phyloP scores from a whole-genome alignment of 1,140 invertebrate genomes.

The Drosophila guanche region DNA sequence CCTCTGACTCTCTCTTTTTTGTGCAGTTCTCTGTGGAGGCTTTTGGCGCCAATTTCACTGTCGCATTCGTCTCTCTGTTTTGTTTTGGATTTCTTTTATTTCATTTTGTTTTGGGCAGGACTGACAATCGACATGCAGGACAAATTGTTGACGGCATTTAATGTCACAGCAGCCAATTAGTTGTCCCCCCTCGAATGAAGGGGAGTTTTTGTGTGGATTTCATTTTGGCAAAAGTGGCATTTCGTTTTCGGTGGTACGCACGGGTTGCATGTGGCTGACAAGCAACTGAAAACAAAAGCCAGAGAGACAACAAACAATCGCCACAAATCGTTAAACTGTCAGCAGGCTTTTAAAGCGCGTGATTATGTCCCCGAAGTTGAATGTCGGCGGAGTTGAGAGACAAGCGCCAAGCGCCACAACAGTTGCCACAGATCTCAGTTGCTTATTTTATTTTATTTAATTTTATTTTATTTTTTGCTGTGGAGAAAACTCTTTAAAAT shows the following conservation, averaged over 20 bases:
- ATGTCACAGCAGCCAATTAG: conserved; percentile 82
- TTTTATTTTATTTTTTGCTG: too few relatives aligned
- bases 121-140: conserved; percentile 79
- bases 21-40: conserved; percentile 33
- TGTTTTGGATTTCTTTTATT: too few relatives aligned
- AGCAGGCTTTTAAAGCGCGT: conserved; percentile 77
- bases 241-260: conserved; percentile 59
- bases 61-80: conserved; percentile 4
- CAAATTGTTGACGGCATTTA: conserved; percentile 81
- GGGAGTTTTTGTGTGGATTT: conserved; percentile 23
- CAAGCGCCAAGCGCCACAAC: conserved; percentile 40
- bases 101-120: conserved; percentile 26
- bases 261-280: conserved; percentile 66
- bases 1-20: conserved; percentile 20
- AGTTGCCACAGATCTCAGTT: conserved; percentile 16
- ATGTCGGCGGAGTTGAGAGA: conserved; percentile 44
- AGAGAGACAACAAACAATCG: conserved; percentile 70
- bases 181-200: conserved; percentile 67
- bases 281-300: conserved; percentile 31
- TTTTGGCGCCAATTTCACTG: conserved; percentile 76
- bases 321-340: conserved; percentile 83
- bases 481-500: too few relatives aligned
- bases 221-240: conserved; percentile 47
- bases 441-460: too few relatives aligned
- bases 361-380: conserved; percentile 70